A percentile compares a stretch with the other conserved stretches of the same genome.
Conservation (phyloP, 2,113 vertebrate genomes). For the Myrmecobius fasciatus region DNA sequence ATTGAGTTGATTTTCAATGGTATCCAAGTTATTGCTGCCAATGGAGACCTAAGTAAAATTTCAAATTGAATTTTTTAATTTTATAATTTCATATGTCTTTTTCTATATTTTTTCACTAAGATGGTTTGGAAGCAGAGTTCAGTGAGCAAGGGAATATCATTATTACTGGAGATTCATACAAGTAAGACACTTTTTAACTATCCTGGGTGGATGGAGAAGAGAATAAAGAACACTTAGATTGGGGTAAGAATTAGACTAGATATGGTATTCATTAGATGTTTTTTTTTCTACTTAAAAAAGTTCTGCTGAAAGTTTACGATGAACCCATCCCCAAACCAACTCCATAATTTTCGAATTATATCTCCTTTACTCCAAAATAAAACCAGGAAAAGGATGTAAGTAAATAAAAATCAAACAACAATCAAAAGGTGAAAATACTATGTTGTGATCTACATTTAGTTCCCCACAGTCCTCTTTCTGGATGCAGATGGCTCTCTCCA, state of each 20-base stretch:
- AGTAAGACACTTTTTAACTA: background rate
- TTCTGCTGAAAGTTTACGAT: background rate
- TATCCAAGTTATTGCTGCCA: background rate
- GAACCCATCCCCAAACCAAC: background rate
- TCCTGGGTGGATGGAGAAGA: background rate
- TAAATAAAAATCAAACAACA: background rate
- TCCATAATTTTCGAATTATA: background rate
- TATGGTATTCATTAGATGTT: background rate
- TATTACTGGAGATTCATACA: background rate
- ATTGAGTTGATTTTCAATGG: background rate
- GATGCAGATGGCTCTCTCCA: too few species aligned
- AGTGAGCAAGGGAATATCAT: background rate
- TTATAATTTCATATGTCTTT: rapidly evolving
- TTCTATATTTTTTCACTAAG: background rate
- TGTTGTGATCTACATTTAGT: too few species aligned
- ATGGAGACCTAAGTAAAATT: background rate
- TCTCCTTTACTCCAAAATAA: background rate
- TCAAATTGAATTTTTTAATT: background rate
- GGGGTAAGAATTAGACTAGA: background rate
- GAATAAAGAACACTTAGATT: background rate
- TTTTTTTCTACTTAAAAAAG: background rate
- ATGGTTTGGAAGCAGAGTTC: background rate
- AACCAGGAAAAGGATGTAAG: background rate
- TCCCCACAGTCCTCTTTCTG: too few species aligned
- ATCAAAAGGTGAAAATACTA: too few species aligned